A percentile compares a stretch with the other conserved stretches of the same genome.
These are phyloP conservation scores for Willisornis vidua DNA, from an alignment of 2,113 vertebrate species.

Conservation along the genomic window DNA sequence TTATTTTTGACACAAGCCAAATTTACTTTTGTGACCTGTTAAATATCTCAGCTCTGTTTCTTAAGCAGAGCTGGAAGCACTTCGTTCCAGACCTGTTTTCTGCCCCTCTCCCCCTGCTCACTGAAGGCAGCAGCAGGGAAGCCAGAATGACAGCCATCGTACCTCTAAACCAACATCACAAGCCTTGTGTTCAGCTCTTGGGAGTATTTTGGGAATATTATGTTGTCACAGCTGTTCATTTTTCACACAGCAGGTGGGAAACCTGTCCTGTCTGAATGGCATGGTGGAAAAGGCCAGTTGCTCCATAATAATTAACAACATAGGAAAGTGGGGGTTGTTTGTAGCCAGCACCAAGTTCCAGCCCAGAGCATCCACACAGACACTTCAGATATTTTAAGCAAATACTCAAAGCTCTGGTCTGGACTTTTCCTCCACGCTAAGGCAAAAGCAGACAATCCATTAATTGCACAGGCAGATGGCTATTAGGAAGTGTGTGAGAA, in stretches of 20 bases:
- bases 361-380: not conserved
- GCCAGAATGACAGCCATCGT: fast-evolving
- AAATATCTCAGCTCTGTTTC: not conserved
- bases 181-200: not conserved
- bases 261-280: not conserved
- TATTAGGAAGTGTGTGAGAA: slow-evolving; percentile 48
- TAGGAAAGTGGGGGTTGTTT: not conserved
- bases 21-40: not conserved
- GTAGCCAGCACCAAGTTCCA: not conserved
- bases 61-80: not conserved
- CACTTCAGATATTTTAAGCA: slow-evolving; percentile 33
- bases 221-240: slow-evolving; percentile 9
- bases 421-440: not conserved
- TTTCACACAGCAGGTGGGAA: slow-evolving; percentile 20
- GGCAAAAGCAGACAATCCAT: slow-evolving; percentile 37
- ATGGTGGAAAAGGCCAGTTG: not conserved
- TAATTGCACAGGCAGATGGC: slow-evolving; percentile 25
- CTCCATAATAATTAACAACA: not conserved
- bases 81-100: not conserved
- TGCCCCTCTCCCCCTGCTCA: not conserved
- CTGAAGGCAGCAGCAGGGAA: fast-evolving
- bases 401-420: not conserved
- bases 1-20: not conserved
- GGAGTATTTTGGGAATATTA: not conserved
- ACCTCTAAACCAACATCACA: not conserved